phyloP scores from a whole-genome alignment of 2,113 vertebrate species.

The Eleginops maclovinus region DNA sequence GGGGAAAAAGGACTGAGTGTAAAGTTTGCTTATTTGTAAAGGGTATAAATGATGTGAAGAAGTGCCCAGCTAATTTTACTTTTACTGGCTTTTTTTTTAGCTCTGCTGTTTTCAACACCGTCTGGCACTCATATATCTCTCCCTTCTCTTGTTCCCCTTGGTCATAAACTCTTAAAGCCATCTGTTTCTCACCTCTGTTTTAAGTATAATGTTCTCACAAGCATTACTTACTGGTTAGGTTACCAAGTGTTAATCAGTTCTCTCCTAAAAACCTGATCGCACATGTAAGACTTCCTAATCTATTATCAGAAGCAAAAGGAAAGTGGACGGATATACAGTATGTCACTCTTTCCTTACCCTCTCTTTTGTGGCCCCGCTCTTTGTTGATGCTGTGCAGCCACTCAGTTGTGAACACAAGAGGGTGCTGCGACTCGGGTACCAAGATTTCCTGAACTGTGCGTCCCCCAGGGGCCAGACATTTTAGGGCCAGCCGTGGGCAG shows the following conservation, averaged over 20 bases:
- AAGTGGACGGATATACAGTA: neutral
- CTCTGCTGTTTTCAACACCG: conserved; percentile 3
- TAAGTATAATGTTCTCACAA: neutral
- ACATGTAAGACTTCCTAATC: neutral
- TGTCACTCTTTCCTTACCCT: conserved; percentile 67
- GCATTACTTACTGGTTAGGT: neutral
- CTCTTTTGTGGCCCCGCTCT: conserved; percentile 87
- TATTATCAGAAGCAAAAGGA: neutral
- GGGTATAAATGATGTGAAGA: neutral
- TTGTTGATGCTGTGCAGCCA: conserved; percentile 94
- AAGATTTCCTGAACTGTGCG: conserved; percentile 89
- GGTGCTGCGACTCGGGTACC: conserved; percentile 88
- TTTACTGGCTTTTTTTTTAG: neutral
- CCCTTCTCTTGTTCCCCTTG: neutral
- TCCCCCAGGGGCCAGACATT: conserved; percentile 89
- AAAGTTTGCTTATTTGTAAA: neutral
- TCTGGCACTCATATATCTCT: conserved; percentile 1
- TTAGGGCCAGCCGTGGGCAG: conserved; percentile 89
- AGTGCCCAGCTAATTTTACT: neutral
- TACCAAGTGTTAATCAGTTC: neutral
- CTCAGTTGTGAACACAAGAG: conserved; percentile 91
- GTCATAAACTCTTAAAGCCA: conserved; percentile 22
- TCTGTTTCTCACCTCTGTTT: conserved; percentile 14
- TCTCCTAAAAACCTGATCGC: neutral
- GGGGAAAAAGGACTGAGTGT: neutral